A percentile compares a stretch with the other conserved stretches of the same genome.
Evolutionary conservation across 1,140 invertebrate genomes (phyloP).

Genomic region (Drosophila athabasca): DNA sequence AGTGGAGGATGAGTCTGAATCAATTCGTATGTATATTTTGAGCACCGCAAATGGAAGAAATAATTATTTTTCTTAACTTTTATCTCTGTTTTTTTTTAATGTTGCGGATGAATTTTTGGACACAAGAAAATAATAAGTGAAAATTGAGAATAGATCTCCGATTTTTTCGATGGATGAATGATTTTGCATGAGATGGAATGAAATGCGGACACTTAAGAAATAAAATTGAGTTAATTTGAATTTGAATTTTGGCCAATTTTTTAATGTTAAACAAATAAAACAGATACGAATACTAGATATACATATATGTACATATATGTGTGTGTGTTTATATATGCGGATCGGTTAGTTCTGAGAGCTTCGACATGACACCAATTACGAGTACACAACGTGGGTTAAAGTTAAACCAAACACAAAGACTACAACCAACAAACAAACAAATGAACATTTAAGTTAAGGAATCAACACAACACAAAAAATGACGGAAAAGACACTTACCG

Average conservation of each 20-base stretch:
- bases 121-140: conserved; percentile 6
- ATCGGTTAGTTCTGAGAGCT: conserved; percentile 31
- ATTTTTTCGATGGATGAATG: conserved; percentile 7
- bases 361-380: conserved; percentile 46
- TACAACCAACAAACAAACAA: conserved; percentile 61
- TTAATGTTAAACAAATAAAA: conserved; percentile 17
- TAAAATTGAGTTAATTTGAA: conserved; percentile 27
- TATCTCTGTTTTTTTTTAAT: conserved; percentile 1
- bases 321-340: conserved; percentile 33
- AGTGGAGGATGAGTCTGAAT: conserved; percentile 2
- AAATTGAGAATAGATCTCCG: not conserved
- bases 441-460: conserved; percentile 1
- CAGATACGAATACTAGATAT: conserved; percentile 5
- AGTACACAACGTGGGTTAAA: conserved; percentile 41
- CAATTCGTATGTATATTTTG: conserved; percentile 5
- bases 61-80: conserved; percentile 7
- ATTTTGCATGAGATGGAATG: not conserved
- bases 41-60: conserved; percentile 42
- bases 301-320: conserved; percentile 7
- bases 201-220: conserved; percentile 24
- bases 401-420: conserved; percentile 56
- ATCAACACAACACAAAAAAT: conserved; percentile 37
- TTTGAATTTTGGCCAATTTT: conserved; percentile 28
- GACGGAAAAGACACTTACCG: conserved; percentile 59
- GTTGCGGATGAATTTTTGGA: conserved; percentile 27